A percentile compares a stretch with the other conserved stretches of the same genome.
phyloP scores from a whole-genome alignment of 1,140 invertebrate genomes.

The Drosophila gunungcola region DNA sequence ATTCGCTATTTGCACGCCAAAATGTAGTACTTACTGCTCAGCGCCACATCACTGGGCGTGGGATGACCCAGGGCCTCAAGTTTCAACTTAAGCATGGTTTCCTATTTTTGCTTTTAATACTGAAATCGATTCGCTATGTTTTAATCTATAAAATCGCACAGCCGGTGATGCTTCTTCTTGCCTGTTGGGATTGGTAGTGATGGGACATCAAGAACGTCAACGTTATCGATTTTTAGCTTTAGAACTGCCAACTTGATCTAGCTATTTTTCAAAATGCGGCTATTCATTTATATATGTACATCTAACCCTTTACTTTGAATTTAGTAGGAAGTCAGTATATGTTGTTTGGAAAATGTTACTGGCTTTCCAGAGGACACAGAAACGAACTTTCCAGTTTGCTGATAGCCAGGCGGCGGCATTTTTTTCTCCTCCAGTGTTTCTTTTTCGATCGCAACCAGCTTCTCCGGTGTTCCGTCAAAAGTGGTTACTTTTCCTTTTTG shows the following conservation, averaged over 20 bases:
- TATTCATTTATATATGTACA: too few species aligned
- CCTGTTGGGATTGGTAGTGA: not conserved
- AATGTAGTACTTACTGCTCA: constrained; percentile 36
- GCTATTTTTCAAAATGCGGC: not conserved
- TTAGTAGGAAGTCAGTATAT: too few species aligned
- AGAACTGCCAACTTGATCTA: not conserved
- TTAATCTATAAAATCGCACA: not conserved
- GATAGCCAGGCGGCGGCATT: too few species aligned
- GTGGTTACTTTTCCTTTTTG: too few species aligned
- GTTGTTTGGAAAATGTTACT: too few species aligned
- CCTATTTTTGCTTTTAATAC: constrained; percentile 12
- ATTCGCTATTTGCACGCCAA: not conserved
- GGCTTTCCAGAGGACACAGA: too few species aligned
- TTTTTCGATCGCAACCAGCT: too few species aligned
- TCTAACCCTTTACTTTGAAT: too few species aligned
- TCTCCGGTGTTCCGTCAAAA: too few species aligned
- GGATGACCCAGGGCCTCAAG: constrained; percentile 89
- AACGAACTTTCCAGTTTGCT: too few species aligned
- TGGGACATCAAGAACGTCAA: not conserved
- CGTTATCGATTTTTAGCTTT: not conserved
- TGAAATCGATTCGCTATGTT: constrained; percentile 4
- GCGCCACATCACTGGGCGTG: constrained; percentile 85
- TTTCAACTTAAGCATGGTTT: constrained; percentile 60
- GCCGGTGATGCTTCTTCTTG: constrained; percentile 15
- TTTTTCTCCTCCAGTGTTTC: too few species aligned